Conservation (phyloP, 2,113 vertebrate species). For the Sceloporus undulatus region DNA sequence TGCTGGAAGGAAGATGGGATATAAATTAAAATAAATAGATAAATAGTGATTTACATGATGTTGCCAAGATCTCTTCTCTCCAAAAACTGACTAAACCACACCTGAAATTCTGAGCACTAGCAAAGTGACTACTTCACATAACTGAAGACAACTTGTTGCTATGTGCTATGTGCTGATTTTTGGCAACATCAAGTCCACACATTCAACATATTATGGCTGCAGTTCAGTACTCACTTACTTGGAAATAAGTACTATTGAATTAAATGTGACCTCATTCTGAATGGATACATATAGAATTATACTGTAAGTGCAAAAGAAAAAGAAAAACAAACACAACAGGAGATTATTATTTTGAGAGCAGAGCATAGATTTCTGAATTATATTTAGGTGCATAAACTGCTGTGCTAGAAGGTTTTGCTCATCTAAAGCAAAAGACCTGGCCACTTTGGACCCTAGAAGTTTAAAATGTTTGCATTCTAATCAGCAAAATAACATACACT, state of each 20-base stretch:
- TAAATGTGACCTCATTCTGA: background rate
- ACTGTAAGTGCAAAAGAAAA: background rate
- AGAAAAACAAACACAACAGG: background rate
- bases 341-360: slow-evolving; percentile 5
- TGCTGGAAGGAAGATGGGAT: too few species aligned
- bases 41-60: too few species aligned
- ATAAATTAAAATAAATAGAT: too few species aligned
- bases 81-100: background rate
- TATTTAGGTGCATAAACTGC: background rate
- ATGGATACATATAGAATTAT: background rate
- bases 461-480: slow-evolving; percentile 35
- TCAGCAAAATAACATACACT: slow-evolving; percentile 20
- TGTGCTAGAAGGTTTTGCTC: slow-evolving; percentile 9
- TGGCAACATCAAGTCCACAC: too few species aligned
- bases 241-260: background rate
- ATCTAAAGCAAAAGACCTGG: slow-evolving; percentile 3
- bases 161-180: too few species aligned
- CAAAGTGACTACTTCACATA: background rate
- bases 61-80: background rate
- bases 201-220: background rate
- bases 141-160: background rate
- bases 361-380: background rate
- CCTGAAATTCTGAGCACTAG: too few species aligned
- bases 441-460: slow-evolving; percentile 11
- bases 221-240: background rate